phyloP scores from a whole-genome alignment of 1,140 invertebrate genomes.

The Macrocentrus cingulum region DNA sequence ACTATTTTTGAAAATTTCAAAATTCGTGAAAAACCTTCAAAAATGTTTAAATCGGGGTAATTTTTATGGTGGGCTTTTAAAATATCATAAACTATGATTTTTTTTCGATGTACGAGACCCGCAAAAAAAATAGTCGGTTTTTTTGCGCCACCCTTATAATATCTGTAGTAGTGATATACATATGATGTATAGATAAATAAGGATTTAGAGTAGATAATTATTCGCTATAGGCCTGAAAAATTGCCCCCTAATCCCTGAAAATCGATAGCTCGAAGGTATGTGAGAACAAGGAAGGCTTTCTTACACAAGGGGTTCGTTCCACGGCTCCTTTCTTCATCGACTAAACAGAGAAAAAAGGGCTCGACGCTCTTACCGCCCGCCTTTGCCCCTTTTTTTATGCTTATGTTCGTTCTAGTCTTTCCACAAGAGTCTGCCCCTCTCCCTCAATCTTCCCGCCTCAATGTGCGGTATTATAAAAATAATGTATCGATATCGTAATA shows the following conservation, averaged over 20 bases:
- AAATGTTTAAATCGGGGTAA: too few relatives aligned
- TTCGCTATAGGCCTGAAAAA: constrained; percentile 55
- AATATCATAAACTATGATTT: too few relatives aligned
- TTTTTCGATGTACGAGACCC: too few relatives aligned
- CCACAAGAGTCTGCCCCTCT: too few relatives aligned
- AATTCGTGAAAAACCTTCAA: too few relatives aligned
- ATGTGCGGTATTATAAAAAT: constrained; percentile 39
- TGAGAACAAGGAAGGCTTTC: constrained; percentile 30
- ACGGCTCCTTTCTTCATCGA: not conserved
- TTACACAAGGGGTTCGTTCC: not conserved
- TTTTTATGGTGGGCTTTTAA: too few relatives aligned
- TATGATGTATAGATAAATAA: too few relatives aligned
- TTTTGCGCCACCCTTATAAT: too few relatives aligned
- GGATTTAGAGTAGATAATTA: constrained; percentile 43
- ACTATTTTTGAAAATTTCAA: too few relatives aligned
- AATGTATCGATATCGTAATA: constrained; percentile 58
- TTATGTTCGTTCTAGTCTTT: not conserved
- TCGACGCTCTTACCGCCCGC: not conserved
- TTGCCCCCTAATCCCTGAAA: constrained; percentile 51
- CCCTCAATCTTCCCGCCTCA: not conserved
- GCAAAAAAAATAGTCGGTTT: not conserved
- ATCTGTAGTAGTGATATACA: too few relatives aligned
- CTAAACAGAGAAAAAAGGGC: constrained; percentile 3
- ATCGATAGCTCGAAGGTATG: constrained; percentile 42
- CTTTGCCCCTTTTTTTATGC: constrained; percentile 13